phyloP scores from a whole-genome alignment of 2,888 invertebrate genomes.

The Oligia fasciuncula region DNA sequence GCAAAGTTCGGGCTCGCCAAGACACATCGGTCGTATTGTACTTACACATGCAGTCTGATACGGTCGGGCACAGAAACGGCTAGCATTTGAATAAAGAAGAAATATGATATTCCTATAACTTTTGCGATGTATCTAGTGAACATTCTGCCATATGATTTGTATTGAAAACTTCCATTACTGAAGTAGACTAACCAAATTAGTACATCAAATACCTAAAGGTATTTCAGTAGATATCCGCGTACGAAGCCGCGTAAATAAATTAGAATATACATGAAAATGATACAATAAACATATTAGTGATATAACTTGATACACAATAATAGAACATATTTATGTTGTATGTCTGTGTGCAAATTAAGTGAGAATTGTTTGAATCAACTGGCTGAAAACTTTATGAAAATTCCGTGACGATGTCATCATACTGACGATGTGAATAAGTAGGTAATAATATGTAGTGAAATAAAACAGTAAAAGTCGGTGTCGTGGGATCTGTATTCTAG shows the following conservation, averaged over 20 bases:
- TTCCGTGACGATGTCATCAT: constrained; percentile 57
- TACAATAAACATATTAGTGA: constrained; percentile 66
- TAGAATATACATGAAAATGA: constrained; percentile 71
- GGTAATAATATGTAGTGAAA: too few species aligned
- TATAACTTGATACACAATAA: constrained; percentile 48
- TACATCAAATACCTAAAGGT: constrained; percentile 18
- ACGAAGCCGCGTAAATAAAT: constrained; percentile 54
- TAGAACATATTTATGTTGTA: constrained; percentile 31
- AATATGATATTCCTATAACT: not conserved
- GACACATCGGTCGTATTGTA: too few species aligned
- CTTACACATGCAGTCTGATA: too few species aligned
- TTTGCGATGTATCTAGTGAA: not conserved
- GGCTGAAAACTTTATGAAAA: constrained; percentile 48
- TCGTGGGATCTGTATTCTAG: too few species aligned
- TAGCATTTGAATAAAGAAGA: not conserved
- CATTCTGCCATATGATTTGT: not conserved
- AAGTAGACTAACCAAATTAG: constrained; percentile 48
- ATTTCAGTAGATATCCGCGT: constrained; percentile 63
- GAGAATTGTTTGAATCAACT: constrained; percentile 41
- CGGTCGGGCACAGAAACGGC: too few species aligned
- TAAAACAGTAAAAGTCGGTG: too few species aligned
- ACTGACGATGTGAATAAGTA: not conserved
- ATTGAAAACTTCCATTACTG: constrained; percentile 5
- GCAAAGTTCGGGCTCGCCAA: too few species aligned
- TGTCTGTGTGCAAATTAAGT: constrained; percentile 39